Percentiles rank a stretch among this genome's conserved stretches.
phyloP scores from a whole-genome alignment of 2,888 invertebrate genomes.

The Macrosiphum euphorbiae region DNA sequence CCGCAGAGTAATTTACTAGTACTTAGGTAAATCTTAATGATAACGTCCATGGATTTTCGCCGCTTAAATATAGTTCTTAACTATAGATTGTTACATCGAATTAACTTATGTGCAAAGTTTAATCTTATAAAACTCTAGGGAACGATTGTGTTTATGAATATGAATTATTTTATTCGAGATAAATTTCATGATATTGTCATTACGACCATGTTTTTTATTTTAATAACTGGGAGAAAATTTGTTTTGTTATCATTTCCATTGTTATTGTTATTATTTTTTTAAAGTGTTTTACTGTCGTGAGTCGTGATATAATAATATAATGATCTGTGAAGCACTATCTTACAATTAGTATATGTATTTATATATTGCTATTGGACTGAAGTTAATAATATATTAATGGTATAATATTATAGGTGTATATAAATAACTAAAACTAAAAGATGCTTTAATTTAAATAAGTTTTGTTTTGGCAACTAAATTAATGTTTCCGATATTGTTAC shows the following conservation, averaged over 20 bases:
- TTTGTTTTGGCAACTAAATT: background rate
- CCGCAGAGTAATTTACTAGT: background rate
- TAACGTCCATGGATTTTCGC: constrained; percentile 27
- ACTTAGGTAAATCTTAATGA: constrained; percentile 23
- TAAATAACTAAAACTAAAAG: background rate
- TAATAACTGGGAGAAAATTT: background rate
- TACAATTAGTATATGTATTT: no score
- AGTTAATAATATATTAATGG: background rate
- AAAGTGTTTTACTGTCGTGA: background rate
- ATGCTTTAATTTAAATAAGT: background rate
- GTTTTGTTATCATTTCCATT: background rate
- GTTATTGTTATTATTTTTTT: background rate
- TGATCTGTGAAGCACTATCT: background rate
- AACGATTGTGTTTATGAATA: constrained; percentile 19
- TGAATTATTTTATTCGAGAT: background rate
- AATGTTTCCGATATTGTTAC: background rate
- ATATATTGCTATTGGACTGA: background rate
- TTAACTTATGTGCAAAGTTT: constrained; percentile 28
- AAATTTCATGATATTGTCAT: background rate
- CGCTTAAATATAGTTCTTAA: background rate
- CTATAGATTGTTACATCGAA: constrained; percentile 21
- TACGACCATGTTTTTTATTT: background rate
- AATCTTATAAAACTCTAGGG: constrained; percentile 11
- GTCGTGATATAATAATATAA: background rate
- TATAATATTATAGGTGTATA: background rate